phyloP scores from a whole-genome alignment of 2,888 invertebrate species.

The Chironomus tentans region DNA sequence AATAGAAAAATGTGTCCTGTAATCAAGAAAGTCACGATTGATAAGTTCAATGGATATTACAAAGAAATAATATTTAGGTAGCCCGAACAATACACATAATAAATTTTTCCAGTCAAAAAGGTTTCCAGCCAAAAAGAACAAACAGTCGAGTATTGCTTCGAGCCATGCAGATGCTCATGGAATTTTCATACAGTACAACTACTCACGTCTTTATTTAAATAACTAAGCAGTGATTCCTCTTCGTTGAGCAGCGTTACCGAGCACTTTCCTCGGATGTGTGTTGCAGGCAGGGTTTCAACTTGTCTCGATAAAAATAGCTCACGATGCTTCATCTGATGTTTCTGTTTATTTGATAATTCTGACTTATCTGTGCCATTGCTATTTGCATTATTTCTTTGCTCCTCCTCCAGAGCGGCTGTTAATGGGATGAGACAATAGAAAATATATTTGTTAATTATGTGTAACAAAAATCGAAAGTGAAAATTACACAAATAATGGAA shows the following conservation, averaged over 20 bases:
- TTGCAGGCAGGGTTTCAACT: slow-evolving; percentile 96
- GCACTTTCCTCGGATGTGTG: slow-evolving; percentile 98
- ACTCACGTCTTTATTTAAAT: slow-evolving; percentile 90
- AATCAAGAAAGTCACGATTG: slow-evolving; percentile 35
- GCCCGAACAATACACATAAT: neutral
- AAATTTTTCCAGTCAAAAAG: neutral
- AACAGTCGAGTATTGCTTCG: slow-evolving; percentile 1
- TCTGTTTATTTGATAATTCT: slow-evolving; percentile 72
- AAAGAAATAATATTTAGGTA: no score
- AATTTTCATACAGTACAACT: slow-evolving; percentile 35
- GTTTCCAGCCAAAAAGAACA: neutral
- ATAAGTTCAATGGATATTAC: neutral
- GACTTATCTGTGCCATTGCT: slow-evolving; percentile 48
- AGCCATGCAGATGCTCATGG: slow-evolving; percentile 23
- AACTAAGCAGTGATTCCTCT: slow-evolving; percentile 92
- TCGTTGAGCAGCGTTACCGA: slow-evolving; percentile 97
- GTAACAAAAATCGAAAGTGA: neutral
- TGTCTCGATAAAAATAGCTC: slow-evolving; percentile 96
- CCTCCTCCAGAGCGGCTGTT: slow-evolving; percentile 61
- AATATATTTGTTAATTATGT: neutral
- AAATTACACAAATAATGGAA: neutral
- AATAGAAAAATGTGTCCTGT: slow-evolving; percentile 98
- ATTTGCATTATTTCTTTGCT: slow-evolving; percentile 39
- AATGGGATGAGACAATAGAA: slow-evolving; percentile 31
- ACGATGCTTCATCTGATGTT: slow-evolving; percentile 93